phyloP scores from a whole-genome alignment of 2,113 vertebrate species.

The Leptosomus discolor region DNA sequence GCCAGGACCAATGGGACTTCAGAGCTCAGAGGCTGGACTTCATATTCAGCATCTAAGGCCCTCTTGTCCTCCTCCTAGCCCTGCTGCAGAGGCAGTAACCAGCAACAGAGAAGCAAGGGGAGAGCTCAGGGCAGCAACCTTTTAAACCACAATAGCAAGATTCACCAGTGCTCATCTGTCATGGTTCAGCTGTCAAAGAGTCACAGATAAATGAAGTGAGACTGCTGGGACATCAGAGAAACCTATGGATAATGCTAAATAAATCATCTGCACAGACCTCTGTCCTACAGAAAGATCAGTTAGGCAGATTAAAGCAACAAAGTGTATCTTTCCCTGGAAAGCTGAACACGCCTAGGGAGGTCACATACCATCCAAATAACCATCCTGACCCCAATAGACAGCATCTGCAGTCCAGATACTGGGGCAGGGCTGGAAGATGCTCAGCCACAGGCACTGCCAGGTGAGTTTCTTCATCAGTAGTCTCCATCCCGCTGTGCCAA shows the following conservation, averaged over 20 bases:
- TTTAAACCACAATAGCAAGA: background rate
- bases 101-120: background rate
- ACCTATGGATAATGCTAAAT: background rate
- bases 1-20: background rate
- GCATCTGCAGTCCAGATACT: background rate
- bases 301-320: background rate
- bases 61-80: background rate
- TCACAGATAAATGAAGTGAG: background rate
- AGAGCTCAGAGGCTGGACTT: background rate
- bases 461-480: background rate
- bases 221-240: background rate
- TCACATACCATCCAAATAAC: background rate
- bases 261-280: background rate
- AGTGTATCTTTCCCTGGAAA: background rate
- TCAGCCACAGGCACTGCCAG: background rate
- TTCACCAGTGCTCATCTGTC: background rate
- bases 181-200: background rate
- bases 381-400: background rate
- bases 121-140: background rate
- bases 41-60: rapidly evolving
- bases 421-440: background rate
- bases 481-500: background rate
- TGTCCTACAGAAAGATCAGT: background rate
- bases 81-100: background rate
- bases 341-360: background rate